phyloP scores from a whole-genome alignment of 2,888 invertebrate genomes.

The Venustoraphidia nigricollis region DNA sequence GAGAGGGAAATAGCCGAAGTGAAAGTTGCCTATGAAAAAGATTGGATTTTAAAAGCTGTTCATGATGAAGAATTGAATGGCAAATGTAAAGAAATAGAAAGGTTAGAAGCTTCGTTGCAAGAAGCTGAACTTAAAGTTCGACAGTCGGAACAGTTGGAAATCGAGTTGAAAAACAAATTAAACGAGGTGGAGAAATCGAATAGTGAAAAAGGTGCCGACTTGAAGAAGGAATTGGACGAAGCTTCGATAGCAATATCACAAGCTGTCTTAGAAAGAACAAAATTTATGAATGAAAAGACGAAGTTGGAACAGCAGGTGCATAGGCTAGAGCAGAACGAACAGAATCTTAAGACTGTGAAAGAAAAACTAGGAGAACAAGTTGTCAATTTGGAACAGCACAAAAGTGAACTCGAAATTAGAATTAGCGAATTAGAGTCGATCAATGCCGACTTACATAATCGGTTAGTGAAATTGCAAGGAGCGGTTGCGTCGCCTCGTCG shows the following conservation, averaged over 20 bases:
- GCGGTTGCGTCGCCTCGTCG: slow-evolving; percentile 6
- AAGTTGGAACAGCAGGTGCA: slow-evolving; percentile 47
- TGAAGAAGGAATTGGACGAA: slow-evolving; percentile 54
- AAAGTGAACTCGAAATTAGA: slow-evolving; percentile 4
- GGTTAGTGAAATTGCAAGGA: slow-evolving; percentile 19
- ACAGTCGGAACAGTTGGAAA: slow-evolving; percentile 18
- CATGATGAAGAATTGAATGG: slow-evolving; percentile 34
- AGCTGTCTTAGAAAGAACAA: slow-evolving; percentile 55
- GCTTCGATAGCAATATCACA: slow-evolving; percentile 60
- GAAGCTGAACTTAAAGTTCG: slow-evolving; percentile 28
- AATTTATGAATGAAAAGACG: slow-evolving; percentile 52
- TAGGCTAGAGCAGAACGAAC: slow-evolving; percentile 10
- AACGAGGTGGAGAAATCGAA: slow-evolving; percentile 22
- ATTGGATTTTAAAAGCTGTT: slow-evolving; percentile 38
- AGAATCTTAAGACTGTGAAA: slow-evolving; percentile 18
- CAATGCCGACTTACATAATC: slow-evolving; percentile 25
- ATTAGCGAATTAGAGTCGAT: slow-evolving; percentile 25
- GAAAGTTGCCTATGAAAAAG: slow-evolving; percentile 34
- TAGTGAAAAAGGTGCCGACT: slow-evolving; percentile 34
- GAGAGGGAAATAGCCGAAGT: slow-evolving; percentile 10
- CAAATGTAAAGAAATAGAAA: slow-evolving; percentile 25
- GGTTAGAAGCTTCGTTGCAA: slow-evolving; percentile 27
- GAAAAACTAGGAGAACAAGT: not conserved
- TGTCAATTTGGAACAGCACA: not conserved
- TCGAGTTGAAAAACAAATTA: slow-evolving; percentile 18